Conservation (phyloP, 1,140 invertebrate genomes). For the Zeugodacus cucurbitae region DNA sequence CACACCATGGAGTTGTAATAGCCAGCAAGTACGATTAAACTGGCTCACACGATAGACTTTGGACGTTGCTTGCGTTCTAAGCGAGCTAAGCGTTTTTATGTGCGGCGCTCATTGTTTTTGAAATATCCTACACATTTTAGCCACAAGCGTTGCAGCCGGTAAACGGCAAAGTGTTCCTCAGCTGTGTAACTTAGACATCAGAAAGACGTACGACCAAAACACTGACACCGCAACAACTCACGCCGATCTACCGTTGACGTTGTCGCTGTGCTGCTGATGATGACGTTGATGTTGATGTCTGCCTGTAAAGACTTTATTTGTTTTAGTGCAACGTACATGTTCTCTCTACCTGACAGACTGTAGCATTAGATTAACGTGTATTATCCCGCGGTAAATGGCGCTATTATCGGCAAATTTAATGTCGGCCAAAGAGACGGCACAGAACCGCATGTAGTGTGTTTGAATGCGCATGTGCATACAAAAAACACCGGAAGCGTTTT, state of each 20-base stretch:
- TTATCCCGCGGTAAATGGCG: conserved; percentile 33
- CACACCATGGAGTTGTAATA: conserved; percentile 24
- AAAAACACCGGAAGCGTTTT: conserved; percentile 43
- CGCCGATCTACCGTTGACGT: not conserved
- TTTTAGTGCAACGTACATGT: not conserved
- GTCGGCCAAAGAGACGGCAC: not conserved
- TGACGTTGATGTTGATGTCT: not conserved
- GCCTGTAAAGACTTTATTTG: not conserved
- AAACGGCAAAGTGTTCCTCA: not conserved
- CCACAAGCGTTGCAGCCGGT: not conserved
- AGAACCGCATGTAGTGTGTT: not conserved
- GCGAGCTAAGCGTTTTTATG: not conserved
- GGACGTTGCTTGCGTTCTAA: too few relatives aligned
- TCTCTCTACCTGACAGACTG: not conserved
- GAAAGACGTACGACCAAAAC: not conserved
- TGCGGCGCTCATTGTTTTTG: not conserved
- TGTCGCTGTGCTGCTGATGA: not conserved
- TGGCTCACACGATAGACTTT: not conserved
- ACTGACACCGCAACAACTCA: not conserved
- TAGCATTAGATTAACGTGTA: conserved; percentile 43
- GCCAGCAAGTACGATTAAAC: too few relatives aligned
- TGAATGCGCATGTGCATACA: not conserved
- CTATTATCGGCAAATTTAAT: conserved; percentile 38
- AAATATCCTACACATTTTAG: conserved; percentile 3
- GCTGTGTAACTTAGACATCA: not conserved